A percentile compares a stretch with the other conserved stretches of the same genome.
These are phyloP conservation scores for Cyclophora punctaria DNA, from an alignment of 2,888 invertebrate species.

Conservation along the genomic window DNA sequence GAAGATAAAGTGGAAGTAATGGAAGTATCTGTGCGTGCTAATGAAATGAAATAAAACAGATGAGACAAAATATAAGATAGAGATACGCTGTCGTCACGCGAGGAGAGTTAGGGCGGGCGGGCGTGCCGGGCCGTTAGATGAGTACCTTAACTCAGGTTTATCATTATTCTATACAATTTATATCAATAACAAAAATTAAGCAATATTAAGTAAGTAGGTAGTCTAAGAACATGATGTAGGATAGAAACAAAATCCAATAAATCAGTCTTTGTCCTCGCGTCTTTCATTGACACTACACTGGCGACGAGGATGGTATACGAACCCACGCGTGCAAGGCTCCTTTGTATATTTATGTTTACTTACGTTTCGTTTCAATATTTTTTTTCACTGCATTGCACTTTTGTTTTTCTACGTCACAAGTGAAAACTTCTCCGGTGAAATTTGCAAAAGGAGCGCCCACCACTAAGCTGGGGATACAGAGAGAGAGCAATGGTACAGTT, in stretches of 20 bases:
- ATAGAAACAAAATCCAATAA: too few relatives aligned
- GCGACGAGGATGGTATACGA: too few relatives aligned
- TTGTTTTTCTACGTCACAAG: constrained; percentile 20
- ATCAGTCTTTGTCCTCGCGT: too few relatives aligned
- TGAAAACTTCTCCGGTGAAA: constrained; percentile 33
- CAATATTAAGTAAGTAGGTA: too few relatives aligned
- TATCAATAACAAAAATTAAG: too few relatives aligned
- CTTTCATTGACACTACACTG: too few relatives aligned
- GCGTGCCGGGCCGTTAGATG: background rate
- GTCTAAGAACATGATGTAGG: too few relatives aligned
- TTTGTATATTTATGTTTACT: too few relatives aligned
- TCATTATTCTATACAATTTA: background rate
- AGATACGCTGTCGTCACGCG: background rate
- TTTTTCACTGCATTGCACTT: background rate
- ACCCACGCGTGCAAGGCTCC: too few relatives aligned
- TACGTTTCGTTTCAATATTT: background rate
- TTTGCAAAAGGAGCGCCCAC: constrained; percentile 39
- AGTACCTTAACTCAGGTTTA: background rate
- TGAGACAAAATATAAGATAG: background rate
- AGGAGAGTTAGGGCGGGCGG: background rate
- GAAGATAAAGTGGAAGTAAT: background rate
- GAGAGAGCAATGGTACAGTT: too few relatives aligned
- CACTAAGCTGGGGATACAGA: constrained; percentile 29
- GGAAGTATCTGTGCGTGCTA: background rate
- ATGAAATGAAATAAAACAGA: background rate